phyloP scores from a whole-genome alignment of 2,797 vertebrate species.

The Rachycentron canadum region DNA sequence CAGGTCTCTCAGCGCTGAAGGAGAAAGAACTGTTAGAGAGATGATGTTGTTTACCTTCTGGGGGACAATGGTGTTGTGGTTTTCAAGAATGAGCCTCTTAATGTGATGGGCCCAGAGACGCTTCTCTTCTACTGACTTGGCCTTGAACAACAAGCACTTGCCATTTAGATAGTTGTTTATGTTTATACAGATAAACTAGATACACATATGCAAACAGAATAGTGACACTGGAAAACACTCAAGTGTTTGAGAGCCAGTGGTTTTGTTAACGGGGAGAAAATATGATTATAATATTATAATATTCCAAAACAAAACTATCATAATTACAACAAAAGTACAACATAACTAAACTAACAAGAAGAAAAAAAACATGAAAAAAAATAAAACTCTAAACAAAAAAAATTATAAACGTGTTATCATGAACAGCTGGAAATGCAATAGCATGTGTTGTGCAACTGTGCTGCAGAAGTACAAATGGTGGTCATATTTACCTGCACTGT shows the following conservation, averaged over 20 bases:
- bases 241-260: neutral
- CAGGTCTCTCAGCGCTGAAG: neutral
- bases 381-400: neutral
- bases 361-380: no score
- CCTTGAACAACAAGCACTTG: conserved; percentile 79
- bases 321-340: no score
- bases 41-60: conserved; percentile 87
- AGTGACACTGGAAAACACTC: neutral
- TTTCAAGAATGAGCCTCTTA: conserved; percentile 97
- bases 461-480: neutral
- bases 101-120: conserved; percentile 95
- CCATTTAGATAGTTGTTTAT: neutral
- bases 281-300: neutral
- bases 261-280: neutral
- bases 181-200: neutral
- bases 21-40: neutral
- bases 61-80: conserved; percentile 93
- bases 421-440: conserved; percentile 2
- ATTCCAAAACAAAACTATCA: no score
- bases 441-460: neutral
- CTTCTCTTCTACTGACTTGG: conserved; percentile 93
- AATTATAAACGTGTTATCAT: neutral
- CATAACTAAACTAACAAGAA: no score
- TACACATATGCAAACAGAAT: neutral
- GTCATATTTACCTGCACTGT: conserved; percentile 90